Evolutionary conservation across 2,888 invertebrate species (phyloP).

Genomic region (Myathropa florea): DNA sequence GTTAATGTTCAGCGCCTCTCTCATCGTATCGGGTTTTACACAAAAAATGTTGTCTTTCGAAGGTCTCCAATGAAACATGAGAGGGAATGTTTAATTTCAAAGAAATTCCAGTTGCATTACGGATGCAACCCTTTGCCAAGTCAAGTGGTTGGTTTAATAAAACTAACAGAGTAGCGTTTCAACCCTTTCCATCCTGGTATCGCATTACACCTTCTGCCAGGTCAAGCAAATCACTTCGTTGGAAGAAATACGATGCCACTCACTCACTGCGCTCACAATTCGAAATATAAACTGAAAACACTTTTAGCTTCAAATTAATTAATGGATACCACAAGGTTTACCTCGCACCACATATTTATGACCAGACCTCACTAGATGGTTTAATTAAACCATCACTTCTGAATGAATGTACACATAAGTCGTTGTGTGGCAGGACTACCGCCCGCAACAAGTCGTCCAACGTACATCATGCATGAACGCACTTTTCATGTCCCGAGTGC

Average conservation of each 20-base stretch:
- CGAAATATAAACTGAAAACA: slow-evolving; percentile 38
- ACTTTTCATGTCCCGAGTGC: not conserved
- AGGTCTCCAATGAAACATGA: not conserved
- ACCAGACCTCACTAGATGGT: not conserved
- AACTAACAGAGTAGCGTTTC: not conserved
- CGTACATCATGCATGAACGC: slow-evolving; percentile 31
- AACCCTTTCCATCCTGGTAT: not conserved
- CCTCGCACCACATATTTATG: slow-evolving; percentile 31
- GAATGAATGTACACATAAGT: slow-evolving; percentile 26
- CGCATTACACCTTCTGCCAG: slow-evolving; percentile 42
- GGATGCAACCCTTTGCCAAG: not conserved
- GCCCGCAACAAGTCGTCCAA: slow-evolving; percentile 24
- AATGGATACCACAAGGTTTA: slow-evolving; percentile 2
- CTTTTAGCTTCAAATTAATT: slow-evolving; percentile 53
- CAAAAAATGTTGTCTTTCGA: not conserved
- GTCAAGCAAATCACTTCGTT: slow-evolving; percentile 62
- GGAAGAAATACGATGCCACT: slow-evolving; percentile 36
- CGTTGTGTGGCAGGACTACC: slow-evolving; percentile 16
- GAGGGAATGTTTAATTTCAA: not conserved
- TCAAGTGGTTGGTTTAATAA: not conserved
- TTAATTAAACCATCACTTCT: slow-evolving; percentile 59
- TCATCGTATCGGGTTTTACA: not conserved
- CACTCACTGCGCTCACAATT: slow-evolving; percentile 4
- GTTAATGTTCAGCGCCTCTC: not conserved
- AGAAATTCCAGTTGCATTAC: not conserved